A percentile compares a stretch with the other conserved stretches of the same genome.
Conservation (phyloP, 1,140 invertebrate genomes). For the Aphelinus atriplicis region DNA sequence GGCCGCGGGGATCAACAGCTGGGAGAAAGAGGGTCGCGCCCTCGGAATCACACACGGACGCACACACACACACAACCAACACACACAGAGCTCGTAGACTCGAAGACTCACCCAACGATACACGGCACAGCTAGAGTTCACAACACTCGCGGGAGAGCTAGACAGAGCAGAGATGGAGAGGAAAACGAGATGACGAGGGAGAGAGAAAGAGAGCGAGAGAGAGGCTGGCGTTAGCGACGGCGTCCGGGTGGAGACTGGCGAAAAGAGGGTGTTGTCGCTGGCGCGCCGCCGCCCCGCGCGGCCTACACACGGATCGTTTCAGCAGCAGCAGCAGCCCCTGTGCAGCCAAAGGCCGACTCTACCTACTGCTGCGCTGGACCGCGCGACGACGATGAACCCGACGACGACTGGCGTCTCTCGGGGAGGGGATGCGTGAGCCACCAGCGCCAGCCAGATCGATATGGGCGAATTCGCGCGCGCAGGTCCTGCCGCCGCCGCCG, state of each 20-base stretch:
- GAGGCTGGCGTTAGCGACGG: too few relatives aligned
- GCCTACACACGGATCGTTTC: too few relatives aligned
- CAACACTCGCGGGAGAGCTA: not conserved
- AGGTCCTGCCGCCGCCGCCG: slow-evolving; percentile 55
- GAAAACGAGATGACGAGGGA: slow-evolving; percentile 9
- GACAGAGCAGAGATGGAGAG: slow-evolving; percentile 2
- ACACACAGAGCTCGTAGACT: too few relatives aligned
- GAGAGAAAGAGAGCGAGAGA: not conserved
- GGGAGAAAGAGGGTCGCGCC: too few relatives aligned
- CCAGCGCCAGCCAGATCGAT: slow-evolving; percentile 58
- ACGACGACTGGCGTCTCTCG: not conserved
- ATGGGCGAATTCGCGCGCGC: slow-evolving; percentile 67
- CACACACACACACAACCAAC: too few relatives aligned
- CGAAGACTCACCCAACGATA: too few relatives aligned
- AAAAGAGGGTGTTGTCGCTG: not conserved
- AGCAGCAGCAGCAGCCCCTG: too few relatives aligned
- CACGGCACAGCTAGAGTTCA: too few relatives aligned
- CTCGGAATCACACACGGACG: too few relatives aligned
- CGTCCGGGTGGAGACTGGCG: not conserved
- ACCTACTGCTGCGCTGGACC: not conserved
- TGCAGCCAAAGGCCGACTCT: too few relatives aligned
- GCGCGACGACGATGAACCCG: slow-evolving; percentile 29
- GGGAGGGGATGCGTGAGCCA: not conserved
- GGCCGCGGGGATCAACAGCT: too few relatives aligned
- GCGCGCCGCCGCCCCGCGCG: too few relatives aligned